A percentile compares a stretch with the other conserved stretches of the same genome.
Conservation (phyloP, 2,797 vertebrate genomes). For the Synaphobranchus kaupii region DNA sequence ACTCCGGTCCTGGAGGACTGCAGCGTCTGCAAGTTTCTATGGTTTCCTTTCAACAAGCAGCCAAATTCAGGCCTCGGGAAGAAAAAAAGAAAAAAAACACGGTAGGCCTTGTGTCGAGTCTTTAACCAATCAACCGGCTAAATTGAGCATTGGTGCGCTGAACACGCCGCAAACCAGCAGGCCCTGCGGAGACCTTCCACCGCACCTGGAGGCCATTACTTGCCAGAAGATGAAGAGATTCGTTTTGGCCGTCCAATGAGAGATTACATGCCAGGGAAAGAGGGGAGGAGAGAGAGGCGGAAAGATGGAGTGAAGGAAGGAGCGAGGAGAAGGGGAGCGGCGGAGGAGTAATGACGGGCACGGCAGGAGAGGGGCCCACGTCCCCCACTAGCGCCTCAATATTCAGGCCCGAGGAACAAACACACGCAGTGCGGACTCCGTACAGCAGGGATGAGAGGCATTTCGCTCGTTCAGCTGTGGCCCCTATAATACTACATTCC, state of each 20-base stretch:
- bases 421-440: neutral
- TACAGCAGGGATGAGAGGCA: neutral
- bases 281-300: neutral
- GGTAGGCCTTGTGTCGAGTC: no score
- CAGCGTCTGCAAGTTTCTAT: no score
- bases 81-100: no score
- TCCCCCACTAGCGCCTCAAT: neutral
- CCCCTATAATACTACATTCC: neutral
- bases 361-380: neutral
- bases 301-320: neutral
- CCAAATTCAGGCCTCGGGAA: no score
- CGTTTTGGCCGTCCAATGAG: neutral
- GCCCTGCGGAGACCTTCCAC: neutral
- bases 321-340: neutral
- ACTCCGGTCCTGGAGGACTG: no score
- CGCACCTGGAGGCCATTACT: neutral
- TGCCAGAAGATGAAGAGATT: neutral
- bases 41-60: no score
- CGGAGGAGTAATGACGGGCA: neutral
- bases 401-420: neutral
- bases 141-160: no score
- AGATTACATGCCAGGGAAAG: neutral
- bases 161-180: neutral
- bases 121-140: no score
- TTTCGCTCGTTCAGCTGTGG: neutral